Base-by-base conservation (phyloP, 1,140 invertebrate genomes). In the Conus ventricosus region DNA sequence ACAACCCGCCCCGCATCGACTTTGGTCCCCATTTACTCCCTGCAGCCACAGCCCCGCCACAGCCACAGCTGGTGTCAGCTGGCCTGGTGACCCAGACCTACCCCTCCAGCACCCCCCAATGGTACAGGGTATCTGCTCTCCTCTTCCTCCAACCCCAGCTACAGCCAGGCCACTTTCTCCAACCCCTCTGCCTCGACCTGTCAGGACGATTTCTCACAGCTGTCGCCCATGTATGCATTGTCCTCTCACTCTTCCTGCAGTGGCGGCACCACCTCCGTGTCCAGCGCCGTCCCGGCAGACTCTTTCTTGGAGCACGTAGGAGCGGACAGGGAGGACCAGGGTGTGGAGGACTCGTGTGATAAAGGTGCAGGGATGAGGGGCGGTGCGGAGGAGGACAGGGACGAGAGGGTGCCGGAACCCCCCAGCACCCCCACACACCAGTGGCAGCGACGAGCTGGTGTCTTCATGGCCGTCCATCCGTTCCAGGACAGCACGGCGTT, bases 381-480 rank as follows among this genome's bases (percentile, higher is more conserved):
- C 8, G 25, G 63, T 17, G 1, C 7, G 54, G 83, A 15, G 25
- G 71, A 54, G 15, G 17, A 71, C 63, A 17, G 51, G 63, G 17
- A 71, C 63, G 27, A 71, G 84, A 20, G 5, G 27, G 63, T 5
- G 84, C 27, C 25, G 11, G 75, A 53, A 10, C 27, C 85, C 4
- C 39, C 84, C 63, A n/a, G 54, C 54, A 60, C 78, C 75, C 57
- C 75, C 15, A 80, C 71, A 13, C 76, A 76, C 17, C 87, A 82
- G 87, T 82, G 75, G 75, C 87, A 88, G 25, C 54, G 89, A 39
- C 60, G 89, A 11, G 20, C 88, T 6, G 89, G 89, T 0, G 89
- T 90, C 8, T 90, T 90, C 78, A 90, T 88, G 87, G 89, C 89
- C 27, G 89, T 90, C 20, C 89, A 90, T 27, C 89, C 89, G 5